Percentiles rank a stretch among this genome's conserved stretches.
Evolutionary conservation across 1,140 invertebrate species (phyloP).

Genomic region (Hypothenemus hampei): DNA sequence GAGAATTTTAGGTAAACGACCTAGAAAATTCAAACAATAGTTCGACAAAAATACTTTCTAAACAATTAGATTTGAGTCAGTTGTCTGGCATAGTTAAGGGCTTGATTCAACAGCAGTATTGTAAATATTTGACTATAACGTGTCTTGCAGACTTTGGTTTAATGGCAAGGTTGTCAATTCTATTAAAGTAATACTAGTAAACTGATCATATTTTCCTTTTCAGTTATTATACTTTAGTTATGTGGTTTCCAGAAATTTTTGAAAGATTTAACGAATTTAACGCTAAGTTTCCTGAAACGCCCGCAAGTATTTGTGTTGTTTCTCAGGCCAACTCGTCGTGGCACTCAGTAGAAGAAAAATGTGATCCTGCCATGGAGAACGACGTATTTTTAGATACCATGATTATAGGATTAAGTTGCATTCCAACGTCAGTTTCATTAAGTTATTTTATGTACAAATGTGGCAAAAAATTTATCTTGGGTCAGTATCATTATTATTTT

Average conservation of each 20-base stretch:
- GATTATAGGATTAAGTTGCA: slow-evolving; percentile 51
- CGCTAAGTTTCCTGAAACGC: slow-evolving; percentile 47
- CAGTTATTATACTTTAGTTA: slow-evolving; percentile 62
- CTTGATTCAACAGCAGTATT: slow-evolving; percentile 45
- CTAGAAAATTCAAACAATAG: no score
- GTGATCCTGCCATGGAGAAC: slow-evolving; percentile 43
- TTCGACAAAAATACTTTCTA: no score
- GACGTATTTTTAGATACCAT: slow-evolving; percentile 52
- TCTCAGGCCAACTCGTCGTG: slow-evolving; percentile 33
- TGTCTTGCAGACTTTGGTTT: slow-evolving; percentile 55
- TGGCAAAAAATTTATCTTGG: slow-evolving; percentile 53
- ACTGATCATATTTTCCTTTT: slow-evolving; percentile 25
- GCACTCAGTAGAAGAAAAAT: slow-evolving; percentile 22
- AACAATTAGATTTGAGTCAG: no score
- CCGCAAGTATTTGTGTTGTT: slow-evolving; percentile 54
- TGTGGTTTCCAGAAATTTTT: slow-evolving; percentile 66
- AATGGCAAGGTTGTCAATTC: slow-evolving; percentile 50
- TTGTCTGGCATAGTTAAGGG: not conserved
- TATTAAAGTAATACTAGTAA: no score
- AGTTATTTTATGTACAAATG: slow-evolving; percentile 52
- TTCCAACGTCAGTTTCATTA: slow-evolving; percentile 52
- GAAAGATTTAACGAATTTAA: slow-evolving; percentile 56
- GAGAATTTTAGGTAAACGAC: no score
- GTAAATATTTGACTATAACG: slow-evolving; percentile 48
- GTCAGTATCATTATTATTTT: slow-evolving; percentile 31